Conservation (phyloP, 2,113 vertebrate species). For the Anthoscopus minutus region DNA sequence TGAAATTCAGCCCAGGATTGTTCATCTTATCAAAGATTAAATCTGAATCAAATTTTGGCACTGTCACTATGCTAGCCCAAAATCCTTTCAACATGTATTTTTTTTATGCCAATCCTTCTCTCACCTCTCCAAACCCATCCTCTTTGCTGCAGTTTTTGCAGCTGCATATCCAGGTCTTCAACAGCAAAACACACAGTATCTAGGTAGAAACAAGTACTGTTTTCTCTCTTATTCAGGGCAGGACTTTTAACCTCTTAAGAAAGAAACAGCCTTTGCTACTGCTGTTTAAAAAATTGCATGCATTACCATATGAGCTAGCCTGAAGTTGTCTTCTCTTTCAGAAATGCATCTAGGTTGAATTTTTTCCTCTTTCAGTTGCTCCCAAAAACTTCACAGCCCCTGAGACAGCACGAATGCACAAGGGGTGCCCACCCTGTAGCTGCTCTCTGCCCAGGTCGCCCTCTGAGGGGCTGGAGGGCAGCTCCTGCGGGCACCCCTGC, state of each 20-base stretch:
- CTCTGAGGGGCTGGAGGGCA: not conserved
- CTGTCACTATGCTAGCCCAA: not conserved
- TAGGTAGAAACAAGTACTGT: not conserved
- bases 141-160: not conserved
- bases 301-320: not conserved
- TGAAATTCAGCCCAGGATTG: constrained; percentile 24
- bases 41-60: constrained; percentile 10
- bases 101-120: not conserved
- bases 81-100: not conserved
- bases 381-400: not conserved
- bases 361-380: not conserved
- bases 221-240: not conserved
- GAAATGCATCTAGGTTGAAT: not conserved
- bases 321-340: not conserved
- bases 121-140: not conserved
- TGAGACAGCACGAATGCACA: not conserved
- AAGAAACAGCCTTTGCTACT: not conserved
- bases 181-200: not conserved
- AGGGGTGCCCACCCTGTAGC: accelerated
- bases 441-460: not conserved
- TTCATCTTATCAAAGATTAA: constrained; percentile 13
- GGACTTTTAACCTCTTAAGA: not conserved
- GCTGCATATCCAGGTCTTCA: not conserved
- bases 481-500: not conserved
- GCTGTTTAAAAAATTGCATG: not conserved